These are phyloP conservation scores for Pithys albifrons DNA, from an alignment of 2,113 vertebrate genomes.

Conservation along the genomic window DNA sequence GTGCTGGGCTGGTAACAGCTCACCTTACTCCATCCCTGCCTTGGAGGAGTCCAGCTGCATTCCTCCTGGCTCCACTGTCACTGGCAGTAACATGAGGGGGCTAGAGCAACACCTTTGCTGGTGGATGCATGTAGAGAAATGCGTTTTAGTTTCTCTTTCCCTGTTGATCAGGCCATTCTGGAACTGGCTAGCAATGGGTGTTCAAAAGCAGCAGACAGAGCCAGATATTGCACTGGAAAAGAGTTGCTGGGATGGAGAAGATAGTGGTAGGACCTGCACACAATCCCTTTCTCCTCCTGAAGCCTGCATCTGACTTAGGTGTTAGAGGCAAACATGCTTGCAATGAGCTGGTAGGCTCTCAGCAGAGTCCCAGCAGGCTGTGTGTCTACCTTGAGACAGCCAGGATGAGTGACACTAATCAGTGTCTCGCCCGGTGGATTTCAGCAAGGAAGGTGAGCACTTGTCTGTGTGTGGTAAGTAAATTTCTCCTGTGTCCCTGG, in stretches of 20 bases:
- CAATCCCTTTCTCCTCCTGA: not conserved
- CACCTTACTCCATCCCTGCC: not conserved
- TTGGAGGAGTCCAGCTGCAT: not conserved
- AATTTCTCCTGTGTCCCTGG: not conserved
- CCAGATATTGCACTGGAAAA: not conserved
- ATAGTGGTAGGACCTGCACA: not conserved
- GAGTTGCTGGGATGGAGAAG: not conserved
- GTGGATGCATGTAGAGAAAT: not conserved
- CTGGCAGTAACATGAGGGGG: not conserved
- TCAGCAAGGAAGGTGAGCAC: not conserved
- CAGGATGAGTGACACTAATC: not conserved
- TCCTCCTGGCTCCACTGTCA: not conserved
- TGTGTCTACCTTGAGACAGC: not conserved
- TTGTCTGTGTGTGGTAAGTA: not conserved
- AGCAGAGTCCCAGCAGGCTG: not conserved
- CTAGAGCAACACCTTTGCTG: not conserved
- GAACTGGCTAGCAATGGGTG: not conserved
- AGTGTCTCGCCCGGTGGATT: not conserved
- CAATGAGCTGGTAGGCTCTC: not conserved
- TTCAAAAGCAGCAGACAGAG: not conserved
- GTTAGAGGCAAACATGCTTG: rapidly evolving
- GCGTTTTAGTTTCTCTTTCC: not conserved
- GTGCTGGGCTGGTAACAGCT: not conserved
- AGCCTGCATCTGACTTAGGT: not conserved
- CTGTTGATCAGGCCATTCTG: not conserved